Evolutionary conservation across 2,797 vertebrate species (phyloP).

Genomic region (Aratinga solstitialis): DNA sequence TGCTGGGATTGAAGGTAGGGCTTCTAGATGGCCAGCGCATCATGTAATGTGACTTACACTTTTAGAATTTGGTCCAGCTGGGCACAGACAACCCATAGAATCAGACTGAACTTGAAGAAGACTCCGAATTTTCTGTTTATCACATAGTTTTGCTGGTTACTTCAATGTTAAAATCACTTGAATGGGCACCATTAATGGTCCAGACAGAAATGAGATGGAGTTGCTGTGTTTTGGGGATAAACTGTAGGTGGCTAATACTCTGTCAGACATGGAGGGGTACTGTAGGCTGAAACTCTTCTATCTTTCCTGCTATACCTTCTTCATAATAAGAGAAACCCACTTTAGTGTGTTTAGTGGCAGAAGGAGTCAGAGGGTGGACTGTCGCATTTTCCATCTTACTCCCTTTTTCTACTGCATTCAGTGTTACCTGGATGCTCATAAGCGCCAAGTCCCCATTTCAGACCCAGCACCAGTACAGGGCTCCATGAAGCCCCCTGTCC

Average conservation of each 20-base stretch:
- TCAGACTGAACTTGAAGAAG: not conserved
- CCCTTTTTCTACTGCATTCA: not conserved
- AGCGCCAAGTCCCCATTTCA: not conserved
- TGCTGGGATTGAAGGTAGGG: not conserved
- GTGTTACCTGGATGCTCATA: not conserved
- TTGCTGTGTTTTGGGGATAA: not conserved
- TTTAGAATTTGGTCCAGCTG: not conserved
- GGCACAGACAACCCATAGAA: not conserved
- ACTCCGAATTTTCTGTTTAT: not conserved
- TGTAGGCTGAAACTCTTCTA: not conserved
- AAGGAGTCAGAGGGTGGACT: not conserved
- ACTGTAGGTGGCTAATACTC: not conserved
- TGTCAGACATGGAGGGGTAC: not conserved
- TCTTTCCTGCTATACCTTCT: not conserved
- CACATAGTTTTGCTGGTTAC: not conserved
- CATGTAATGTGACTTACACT: not conserved
- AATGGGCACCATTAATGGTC: not conserved
- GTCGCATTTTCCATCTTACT: not conserved
- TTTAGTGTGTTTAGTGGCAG: not conserved
- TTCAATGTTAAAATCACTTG: not conserved
- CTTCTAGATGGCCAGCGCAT: not conserved
- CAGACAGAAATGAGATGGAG: not conserved
- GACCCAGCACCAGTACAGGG: not conserved
- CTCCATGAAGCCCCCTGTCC: not conserved
- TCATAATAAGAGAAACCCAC: not conserved